Percentiles rank a stretch among this genome's conserved stretches.
These are phyloP conservation scores for Tigriopus californicus DNA, from an alignment of 2,888 invertebrate species.

Conservation along the genomic window DNA sequence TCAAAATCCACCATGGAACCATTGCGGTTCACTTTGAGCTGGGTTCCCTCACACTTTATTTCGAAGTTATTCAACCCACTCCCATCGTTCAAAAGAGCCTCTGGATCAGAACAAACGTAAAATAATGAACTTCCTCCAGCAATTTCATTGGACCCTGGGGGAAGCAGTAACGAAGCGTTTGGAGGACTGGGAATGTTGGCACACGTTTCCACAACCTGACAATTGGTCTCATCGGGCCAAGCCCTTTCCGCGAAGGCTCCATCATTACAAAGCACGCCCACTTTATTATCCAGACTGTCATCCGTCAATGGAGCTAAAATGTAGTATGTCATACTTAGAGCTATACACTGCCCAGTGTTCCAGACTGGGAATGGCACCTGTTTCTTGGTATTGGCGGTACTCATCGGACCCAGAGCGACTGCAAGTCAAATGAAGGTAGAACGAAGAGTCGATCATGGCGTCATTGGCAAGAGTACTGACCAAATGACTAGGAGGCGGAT, in stretches of 20 bases:
- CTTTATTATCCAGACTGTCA: background rate
- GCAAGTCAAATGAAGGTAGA: slow-evolving; percentile 1
- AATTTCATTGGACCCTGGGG: background rate
- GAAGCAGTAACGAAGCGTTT: background rate
- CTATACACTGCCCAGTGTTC: too few species aligned
- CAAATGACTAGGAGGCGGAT: too few species aligned
- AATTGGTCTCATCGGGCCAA: background rate
- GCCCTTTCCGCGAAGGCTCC: background rate
- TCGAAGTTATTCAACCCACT: background rate
- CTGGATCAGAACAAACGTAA: background rate
- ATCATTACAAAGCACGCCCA: background rate
- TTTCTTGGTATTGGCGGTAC: too few species aligned
- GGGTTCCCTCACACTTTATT: background rate
- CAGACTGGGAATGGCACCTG: too few species aligned
- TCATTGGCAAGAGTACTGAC: too few species aligned
- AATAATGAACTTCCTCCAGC: background rate
- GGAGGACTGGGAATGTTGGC: background rate
- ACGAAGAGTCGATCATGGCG: background rate
- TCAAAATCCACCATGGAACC: too few species aligned
- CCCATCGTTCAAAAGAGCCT: background rate
- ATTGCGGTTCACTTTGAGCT: too few species aligned
- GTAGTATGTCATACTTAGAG: too few species aligned
- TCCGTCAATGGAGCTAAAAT: background rate
- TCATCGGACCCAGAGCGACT: background rate
- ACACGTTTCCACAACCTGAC: background rate